These are phyloP conservation scores for Rhagonycha lutea DNA, from an alignment of 2,888 invertebrate species.

Conservation along the genomic window DNA sequence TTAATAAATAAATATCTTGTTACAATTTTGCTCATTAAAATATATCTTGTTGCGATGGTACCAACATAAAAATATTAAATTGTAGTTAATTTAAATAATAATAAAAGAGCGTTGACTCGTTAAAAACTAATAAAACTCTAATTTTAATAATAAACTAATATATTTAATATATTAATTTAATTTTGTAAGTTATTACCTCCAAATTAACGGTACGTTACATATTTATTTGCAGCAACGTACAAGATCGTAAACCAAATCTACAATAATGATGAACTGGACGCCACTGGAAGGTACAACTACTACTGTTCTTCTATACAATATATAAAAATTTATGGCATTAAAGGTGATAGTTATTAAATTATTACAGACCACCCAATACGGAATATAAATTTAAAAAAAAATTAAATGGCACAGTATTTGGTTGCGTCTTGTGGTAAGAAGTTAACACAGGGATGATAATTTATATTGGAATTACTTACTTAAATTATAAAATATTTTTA, in stretches of 20 bases:
- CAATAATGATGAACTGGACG: constrained; percentile 24
- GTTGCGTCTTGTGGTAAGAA: background rate
- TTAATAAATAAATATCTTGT: constrained; percentile 2
- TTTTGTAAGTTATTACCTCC: background rate
- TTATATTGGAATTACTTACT: background rate
- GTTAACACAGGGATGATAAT: background rate
- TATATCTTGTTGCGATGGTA: background rate
- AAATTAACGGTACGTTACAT: background rate
- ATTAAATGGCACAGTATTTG: background rate
- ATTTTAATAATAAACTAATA: background rate
- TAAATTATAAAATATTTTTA: background rate
- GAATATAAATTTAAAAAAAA: constrained; percentile 26
- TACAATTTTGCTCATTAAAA: background rate
- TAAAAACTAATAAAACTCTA: background rate
- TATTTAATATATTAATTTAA: background rate
- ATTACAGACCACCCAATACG: constrained; percentile 29
- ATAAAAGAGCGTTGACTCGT: background rate
- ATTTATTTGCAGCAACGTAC: background rate
- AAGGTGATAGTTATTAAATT: constrained; percentile 30
- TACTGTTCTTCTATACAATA: constrained; percentile 26
- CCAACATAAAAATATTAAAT: background rate
- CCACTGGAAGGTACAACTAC: constrained; percentile 25
- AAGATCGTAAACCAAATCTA: constrained; percentile 14
- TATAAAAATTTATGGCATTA: constrained; percentile 26
- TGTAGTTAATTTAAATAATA: background rate